Base-by-base conservation (phyloP, 37 sponge, comb jelly and placozoan species). In the Ephydatia muelleri region DNA sequence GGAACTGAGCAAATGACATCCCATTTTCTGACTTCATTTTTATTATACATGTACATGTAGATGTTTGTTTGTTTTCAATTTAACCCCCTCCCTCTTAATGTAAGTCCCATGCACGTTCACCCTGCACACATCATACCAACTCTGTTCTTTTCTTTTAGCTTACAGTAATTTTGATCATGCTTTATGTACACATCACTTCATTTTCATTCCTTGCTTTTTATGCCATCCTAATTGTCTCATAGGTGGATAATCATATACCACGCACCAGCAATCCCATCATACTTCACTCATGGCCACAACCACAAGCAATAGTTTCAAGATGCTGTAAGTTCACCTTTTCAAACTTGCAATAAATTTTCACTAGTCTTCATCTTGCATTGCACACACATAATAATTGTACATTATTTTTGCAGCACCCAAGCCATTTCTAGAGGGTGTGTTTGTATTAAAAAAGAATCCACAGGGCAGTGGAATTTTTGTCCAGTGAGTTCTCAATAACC, bases 191-290 rank as follows among this genome's bases (percentile, higher is more conserved):
- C 16, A 21, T 14, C 9, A 14, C 1, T 21, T 19, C n/a, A 47
- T 49, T 12, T 23, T 14, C 8, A 47, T 49, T 77, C 36, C n/a
- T n/a, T n/a, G n/a, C n/a, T n/a, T n/a, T n/a, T n/a, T n/a, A n/a
- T n/a, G n/a, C n/a, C n/a, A n/a, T n/a, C n/a, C n/a, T n/a, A n/a
- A n/a, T n/a, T n/a, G n/a, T n/a, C 26, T 36, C 25, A 84, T 73
- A 96, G 94, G 65, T 96, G 39, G 96, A 96, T 65, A 96, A 96
- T 70, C 96, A 96, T 38, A 80, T 92, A 64, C 84, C 89, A 0
- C 75, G 48, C 65, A 38, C 89, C 3, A 32, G 67, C 34, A 88
- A 83, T 72, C 92, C 94, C 28, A 85, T 70, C n/a, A 92, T 96
- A 14, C 67, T 96, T 48, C 86, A 86, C 48, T 43, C 92, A 21